Percentiles rank a stretch among this genome's conserved stretches.
phyloP scores from a whole-genome alignment of 2,888 invertebrate genomes.

The Thymelicus sylvestris region DNA sequence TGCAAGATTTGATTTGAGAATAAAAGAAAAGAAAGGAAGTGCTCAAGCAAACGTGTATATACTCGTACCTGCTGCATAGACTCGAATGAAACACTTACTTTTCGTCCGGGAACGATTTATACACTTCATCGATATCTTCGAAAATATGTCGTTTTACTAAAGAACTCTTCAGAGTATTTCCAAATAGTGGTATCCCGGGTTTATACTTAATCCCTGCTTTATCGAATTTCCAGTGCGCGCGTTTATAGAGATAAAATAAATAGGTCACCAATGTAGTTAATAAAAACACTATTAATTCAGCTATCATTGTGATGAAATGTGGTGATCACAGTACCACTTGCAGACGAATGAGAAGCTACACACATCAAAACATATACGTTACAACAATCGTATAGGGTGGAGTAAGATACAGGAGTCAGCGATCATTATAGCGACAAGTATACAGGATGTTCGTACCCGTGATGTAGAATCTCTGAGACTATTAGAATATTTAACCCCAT shows the following conservation, averaged over 20 bases:
- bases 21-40: too few relatives aligned
- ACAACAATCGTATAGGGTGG: background rate
- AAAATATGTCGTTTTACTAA: slow-evolving; percentile 55
- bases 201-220: slow-evolving; percentile 58
- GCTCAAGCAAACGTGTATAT: too few relatives aligned
- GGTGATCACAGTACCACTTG: background rate
- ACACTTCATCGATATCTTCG: slow-evolving; percentile 59
- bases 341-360: background rate
- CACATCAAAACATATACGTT: background rate
- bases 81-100: slow-evolving; percentile 49
- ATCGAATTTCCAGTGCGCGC: slow-evolving; percentile 55
- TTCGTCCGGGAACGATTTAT: slow-evolving; percentile 67
- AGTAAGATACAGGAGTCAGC: background rate
- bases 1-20: too few relatives aligned
- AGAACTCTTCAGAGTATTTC: slow-evolving; percentile 55
- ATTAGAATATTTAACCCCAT: too few relatives aligned
- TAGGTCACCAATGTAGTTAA: slow-evolving; percentile 55
- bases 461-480: too few relatives aligned
- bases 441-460: too few relatives aligned
- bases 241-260: slow-evolving; percentile 54
- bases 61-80: too few relatives aligned
- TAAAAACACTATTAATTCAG: slow-evolving; percentile 62
- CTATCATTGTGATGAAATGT: slow-evolving; percentile 54
- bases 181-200: slow-evolving; percentile 66
- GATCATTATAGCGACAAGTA: background rate